phyloP scores from a whole-genome alignment of 2,888 invertebrate genomes.

The Amphipoea lucens region DNA sequence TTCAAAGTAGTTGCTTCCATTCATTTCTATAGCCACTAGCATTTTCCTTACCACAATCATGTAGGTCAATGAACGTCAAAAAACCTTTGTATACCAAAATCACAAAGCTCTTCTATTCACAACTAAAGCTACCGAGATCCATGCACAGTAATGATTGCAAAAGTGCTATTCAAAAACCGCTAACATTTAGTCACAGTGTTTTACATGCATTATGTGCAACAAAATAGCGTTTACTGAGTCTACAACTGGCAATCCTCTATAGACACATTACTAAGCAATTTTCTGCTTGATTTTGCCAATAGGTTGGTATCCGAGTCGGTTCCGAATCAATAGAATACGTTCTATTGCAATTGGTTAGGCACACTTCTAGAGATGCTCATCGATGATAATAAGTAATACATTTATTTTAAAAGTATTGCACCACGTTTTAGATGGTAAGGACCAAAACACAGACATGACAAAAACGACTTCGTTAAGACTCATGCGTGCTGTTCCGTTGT shows the following conservation, averaged over 20 bases:
- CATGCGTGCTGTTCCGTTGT: too few relatives aligned
- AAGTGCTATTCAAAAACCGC: constrained; percentile 34
- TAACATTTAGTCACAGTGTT: constrained; percentile 50
- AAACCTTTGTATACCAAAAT: constrained; percentile 24
- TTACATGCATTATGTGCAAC: constrained; percentile 48
- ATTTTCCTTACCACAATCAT: not conserved
- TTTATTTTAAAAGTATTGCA: not conserved
- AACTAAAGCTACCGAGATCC: constrained; percentile 35
- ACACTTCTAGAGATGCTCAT: not conserved
- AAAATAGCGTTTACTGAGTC: constrained; percentile 43
- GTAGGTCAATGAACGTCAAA: not conserved
- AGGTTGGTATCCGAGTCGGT: not conserved
- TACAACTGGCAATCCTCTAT: constrained; percentile 37
- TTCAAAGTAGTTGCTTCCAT: not conserved
- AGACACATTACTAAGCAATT: constrained; percentile 30
- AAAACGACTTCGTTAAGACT: not conserved
- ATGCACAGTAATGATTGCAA: constrained; percentile 26
- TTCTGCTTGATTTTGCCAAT: constrained; percentile 44
- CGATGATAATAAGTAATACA: not conserved
- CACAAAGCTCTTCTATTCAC: constrained; percentile 6
- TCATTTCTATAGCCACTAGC: not conserved
- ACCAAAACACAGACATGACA: not conserved
- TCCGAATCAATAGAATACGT: constrained; percentile 1
- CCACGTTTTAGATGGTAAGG: not conserved
- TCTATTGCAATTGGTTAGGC: constrained; percentile 21